Evolutionary conservation across 1,140 invertebrate species (phyloP).

Genomic region (Pentalonia nigronervosa): DNA sequence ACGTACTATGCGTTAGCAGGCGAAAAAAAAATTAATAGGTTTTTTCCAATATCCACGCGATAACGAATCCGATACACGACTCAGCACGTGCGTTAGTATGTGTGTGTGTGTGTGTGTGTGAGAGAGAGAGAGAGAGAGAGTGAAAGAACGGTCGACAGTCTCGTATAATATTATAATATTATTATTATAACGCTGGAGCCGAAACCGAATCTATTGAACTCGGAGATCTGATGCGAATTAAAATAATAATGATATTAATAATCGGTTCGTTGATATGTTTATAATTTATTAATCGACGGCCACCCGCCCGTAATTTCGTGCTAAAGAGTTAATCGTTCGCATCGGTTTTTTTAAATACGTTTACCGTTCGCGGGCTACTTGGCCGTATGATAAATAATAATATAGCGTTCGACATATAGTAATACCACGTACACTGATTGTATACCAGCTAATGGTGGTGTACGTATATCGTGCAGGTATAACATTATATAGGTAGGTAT

Average conservation of each 20-base stretch:
- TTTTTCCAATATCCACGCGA: neutral
- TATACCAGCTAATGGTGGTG: neutral
- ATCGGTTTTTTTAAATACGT: slow-evolving; percentile 12
- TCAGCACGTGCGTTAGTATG: too few species aligned
- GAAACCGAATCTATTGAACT: neutral
- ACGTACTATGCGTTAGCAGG: neutral
- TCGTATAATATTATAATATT: neutral
- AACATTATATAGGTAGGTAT: neutral
- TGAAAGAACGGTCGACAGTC: neutral
- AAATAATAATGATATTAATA: neutral
- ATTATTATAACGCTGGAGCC: neutral
- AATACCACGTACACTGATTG: neutral
- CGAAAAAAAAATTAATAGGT: neutral
- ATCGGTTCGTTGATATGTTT: neutral
- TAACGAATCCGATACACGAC: neutral
- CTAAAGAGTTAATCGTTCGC: neutral
- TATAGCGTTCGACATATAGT: neutral
- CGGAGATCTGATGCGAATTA: neutral
- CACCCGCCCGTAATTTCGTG: neutral
- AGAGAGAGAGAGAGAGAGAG: neutral
- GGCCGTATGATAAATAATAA: neutral
- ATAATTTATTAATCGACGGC: slow-evolving; percentile 15
- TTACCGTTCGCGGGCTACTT: neutral
- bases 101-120: neutral
- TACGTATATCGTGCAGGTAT: neutral